Base-by-base conservation (phyloP, 2,797 vertebrate species). In the Esox masquinongy region DNA sequence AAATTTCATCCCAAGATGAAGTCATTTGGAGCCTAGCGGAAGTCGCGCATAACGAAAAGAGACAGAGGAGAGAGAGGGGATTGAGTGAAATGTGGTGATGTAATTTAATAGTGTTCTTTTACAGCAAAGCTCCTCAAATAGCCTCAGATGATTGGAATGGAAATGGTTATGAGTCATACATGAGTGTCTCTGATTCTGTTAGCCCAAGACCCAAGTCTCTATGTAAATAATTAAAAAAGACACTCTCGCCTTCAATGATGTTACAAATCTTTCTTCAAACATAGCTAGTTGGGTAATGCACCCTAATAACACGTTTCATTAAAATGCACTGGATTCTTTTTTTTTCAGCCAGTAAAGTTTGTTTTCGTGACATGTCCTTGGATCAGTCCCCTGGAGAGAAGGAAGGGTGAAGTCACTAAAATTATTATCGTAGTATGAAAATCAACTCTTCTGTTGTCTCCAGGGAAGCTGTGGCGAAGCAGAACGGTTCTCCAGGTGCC, bases 401-500 rank as follows among this genome's bases (percentile, higher is more conserved):
- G n/a, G 51, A 56, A 3, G 19, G 36, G 36, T 39, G 36, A 39
- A 39, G 36, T 39, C 36, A 8, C 36, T 8, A 5, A 39, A 39
- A 39, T 5, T 3, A 8, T 39, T 39, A 8, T 6, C 36, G 5
- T 8, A 4, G 5, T 39, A 2, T 56, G 19, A 56, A 56, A 56
- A 2, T 19, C 6, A 4, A 56, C 19, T 67, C 16, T 17, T 70
- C 26, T 59, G 2, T 68, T 22, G 56, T 83, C 86, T 87, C 47
- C 86, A 99, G 98, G 98, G 71, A 97, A 95, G 91, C 94, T 99
- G 92, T 93, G 92, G 92, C 93, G 97, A 76, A 95, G 88, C 71
- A 92, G 97, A 76, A 92, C 92, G 0, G 92, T 98, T 86, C 93
- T 94, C 79, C 97, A 99, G 86, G 94, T 94, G 6, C 96, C 95